A percentile compares a stretch with the other conserved stretches of the same genome.
Evolutionary conservation across 2,888 invertebrate genomes (phyloP).

Genomic region (Poecilobothrus nobilitatus): DNA sequence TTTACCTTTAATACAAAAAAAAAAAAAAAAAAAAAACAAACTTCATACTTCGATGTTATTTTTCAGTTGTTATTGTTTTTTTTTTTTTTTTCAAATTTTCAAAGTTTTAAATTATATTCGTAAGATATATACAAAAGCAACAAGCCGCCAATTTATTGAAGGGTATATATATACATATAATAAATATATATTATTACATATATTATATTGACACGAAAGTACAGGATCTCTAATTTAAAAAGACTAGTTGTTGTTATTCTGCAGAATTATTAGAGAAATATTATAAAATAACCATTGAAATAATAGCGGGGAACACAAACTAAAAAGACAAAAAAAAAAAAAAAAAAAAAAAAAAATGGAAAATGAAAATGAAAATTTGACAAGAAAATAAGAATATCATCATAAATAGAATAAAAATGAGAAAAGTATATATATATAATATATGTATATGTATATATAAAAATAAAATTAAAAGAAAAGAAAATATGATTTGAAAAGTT

Average conservation of each 20-base stretch:
- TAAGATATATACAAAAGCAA: conserved; percentile 32
- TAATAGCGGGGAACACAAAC: background rate
- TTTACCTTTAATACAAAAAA: background rate
- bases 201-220: background rate
- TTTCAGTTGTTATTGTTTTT: too few species aligned
- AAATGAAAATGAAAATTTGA: background rate
- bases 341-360: too few species aligned
- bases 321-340: background rate
- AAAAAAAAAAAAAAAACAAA: background rate
- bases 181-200: background rate
- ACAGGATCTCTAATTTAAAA: background rate
- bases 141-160: conserved; percentile 39
- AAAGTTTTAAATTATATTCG: conserved; percentile 17
- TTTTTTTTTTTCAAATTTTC: background rate
- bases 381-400: background rate
- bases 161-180: conserved; percentile 25
- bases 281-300: background rate
- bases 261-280: background rate
- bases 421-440: too few species aligned
- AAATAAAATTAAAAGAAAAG: background rate
- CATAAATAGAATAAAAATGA: too few species aligned
- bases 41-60: background rate
- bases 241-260: background rate
- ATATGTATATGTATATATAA: too few species aligned
- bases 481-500: background rate